Evolutionary conservation across 2,888 invertebrate species (phyloP), one percentile per base, ranked within the genome.

Genomic region (Drosophila percnosoma): DNA sequence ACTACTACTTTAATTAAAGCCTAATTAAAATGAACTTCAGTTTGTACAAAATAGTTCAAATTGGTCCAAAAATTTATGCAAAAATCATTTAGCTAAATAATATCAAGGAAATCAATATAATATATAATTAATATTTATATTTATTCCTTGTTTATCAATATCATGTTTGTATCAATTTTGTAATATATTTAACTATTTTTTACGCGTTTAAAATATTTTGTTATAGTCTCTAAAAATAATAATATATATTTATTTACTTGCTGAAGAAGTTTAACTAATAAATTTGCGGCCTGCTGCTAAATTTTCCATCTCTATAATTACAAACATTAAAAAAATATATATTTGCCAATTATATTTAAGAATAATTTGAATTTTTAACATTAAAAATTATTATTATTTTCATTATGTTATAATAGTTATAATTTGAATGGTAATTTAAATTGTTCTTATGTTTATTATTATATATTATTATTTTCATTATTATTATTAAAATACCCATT

Each of bases 401-500:
- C 21, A 21, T 21, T 21, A 21, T 21, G 21, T 21, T 21, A 21
- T 21, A 21, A 15, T 45, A 24, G 4, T 15, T 15, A 4, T 8
- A 31, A 8, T 31, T 31, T 8, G 8, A 31, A 8, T 31, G 31
- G 31, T 31, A 8, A 31, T 31, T 31, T 8, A 31, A 8, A 31
- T 8, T 8, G 8, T 31, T 11, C 2, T 10, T 34, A 24, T 33
- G 24, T 29, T 21, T 52, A 2, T 15, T 5, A 18, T 34, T 45
- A 36, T 36, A 15, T 48, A 42, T 59, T 40, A n/a, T 48, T 40
- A 53, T 45, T 38, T 40, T 29, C 27, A 24, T 38, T 24, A 10
- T 24, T 45, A 24, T 15, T 45, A 15, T 69, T 5, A 55, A 3
- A 29, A 7, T 29, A 34, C 36, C 73, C 73, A 73, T 57, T 57